These are phyloP conservation scores for Eudyptes chrysolophus DNA, from an alignment of 2,113 vertebrate species.

Conservation along the genomic window DNA sequence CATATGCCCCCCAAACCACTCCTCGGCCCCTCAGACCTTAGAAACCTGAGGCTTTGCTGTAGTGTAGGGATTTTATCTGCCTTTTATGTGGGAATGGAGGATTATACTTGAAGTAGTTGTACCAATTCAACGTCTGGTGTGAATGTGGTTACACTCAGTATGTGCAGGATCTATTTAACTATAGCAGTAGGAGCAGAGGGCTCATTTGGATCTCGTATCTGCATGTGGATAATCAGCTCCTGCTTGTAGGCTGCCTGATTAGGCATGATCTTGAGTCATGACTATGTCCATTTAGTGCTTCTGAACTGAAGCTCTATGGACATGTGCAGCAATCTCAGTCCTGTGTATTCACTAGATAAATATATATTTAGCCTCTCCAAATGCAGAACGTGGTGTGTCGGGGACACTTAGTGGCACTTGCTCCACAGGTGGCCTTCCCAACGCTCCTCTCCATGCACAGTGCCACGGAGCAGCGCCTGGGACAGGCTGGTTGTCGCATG, in stretches of 20 bases:
- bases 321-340: not conserved
- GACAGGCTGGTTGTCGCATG: rapidly evolving
- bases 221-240: not conserved
- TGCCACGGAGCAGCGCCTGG: rapidly evolving
- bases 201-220: not conserved
- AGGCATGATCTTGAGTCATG: not conserved
- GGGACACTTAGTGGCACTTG: not conserved
- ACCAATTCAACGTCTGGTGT: rapidly evolving
- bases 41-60: not conserved
- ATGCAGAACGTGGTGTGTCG: not conserved
- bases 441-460: not conserved
- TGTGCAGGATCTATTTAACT: not conserved
- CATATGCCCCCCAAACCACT: not conserved
- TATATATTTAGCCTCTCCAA: not conserved
- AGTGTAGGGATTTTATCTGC: not conserved
- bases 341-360: not conserved
- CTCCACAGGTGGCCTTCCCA: not conserved
- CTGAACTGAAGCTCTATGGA: not conserved
- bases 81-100: not conserved
- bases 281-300: not conserved
- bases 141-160: not conserved
- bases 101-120: not conserved
- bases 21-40: not conserved
- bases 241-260: not conserved
- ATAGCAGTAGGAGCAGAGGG: not conserved